A percentile compares a stretch with the other conserved stretches of the same genome.
Evolutionary conservation across 2,888 invertebrate species (phyloP).

Genomic region (Euclidia mi): DNA sequence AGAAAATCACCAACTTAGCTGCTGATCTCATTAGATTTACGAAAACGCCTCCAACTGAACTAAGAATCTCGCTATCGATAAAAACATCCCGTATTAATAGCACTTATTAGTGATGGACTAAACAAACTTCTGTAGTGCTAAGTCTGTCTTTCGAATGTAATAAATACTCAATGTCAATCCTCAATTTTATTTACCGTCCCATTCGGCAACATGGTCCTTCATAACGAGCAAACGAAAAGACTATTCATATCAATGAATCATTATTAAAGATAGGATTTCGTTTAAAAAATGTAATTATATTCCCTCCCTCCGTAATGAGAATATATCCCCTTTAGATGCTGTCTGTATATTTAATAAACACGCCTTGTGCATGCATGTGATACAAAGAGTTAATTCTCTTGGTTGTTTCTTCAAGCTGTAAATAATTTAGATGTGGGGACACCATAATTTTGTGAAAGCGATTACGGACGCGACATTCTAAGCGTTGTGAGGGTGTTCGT

Average conservation of each 20-base stretch:
- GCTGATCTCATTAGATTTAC: too few relatives aligned
- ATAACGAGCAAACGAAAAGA: constrained; percentile 38
- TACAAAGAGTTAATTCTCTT: constrained; percentile 70
- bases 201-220: constrained; percentile 8
- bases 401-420: constrained; percentile 40
- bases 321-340: constrained; percentile 67
- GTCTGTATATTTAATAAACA: constrained; percentile 70
- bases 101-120: too few relatives aligned
- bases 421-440: constrained; percentile 54
- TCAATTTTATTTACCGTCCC: background rate
- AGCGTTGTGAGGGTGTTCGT: constrained; percentile 33
- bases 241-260: constrained; percentile 37
- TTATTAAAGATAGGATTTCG: constrained; percentile 22
- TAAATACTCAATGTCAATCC: constrained; percentile 3
- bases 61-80: too few relatives aligned
- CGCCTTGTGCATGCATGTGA: constrained; percentile 28
- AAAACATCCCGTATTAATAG: too few relatives aligned
- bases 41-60: too few relatives aligned
- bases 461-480: constrained; percentile 45
- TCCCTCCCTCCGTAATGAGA: constrained; percentile 53
- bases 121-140: too few relatives aligned
- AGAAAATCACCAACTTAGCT: too few relatives aligned
- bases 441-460: constrained; percentile 57
- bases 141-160: background rate
- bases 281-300: constrained; percentile 50